These are phyloP conservation scores for Molorchus minor DNA, from an alignment of 2,888 invertebrate species.

Conservation along the genomic window DNA sequence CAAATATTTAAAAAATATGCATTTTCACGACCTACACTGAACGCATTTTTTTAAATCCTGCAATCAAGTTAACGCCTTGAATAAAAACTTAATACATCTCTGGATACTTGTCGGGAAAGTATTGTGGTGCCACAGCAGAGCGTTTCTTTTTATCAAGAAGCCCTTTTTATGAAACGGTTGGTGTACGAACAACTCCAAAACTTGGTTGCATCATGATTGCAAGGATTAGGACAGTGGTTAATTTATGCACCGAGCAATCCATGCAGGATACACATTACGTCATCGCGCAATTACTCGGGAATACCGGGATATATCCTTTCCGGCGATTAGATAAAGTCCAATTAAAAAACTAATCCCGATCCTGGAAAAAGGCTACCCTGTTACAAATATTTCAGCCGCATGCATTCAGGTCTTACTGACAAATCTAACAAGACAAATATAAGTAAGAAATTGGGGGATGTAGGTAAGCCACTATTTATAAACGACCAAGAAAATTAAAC, in stretches of 20 bases:
- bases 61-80: too few relatives aligned
- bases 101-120: too few relatives aligned
- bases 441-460: too few relatives aligned
- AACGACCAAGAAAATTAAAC: not conserved
- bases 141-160: too few relatives aligned
- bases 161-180: too few relatives aligned
- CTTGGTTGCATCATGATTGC: constrained; percentile 9
- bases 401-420: too few relatives aligned
- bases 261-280: constrained; percentile 52
- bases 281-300: constrained; percentile 55
- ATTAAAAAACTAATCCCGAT: constrained; percentile 56
- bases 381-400: not conserved
- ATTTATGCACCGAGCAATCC: constrained; percentile 57
- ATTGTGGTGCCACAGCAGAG: too few relatives aligned
- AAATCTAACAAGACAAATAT: not conserved
- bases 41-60: too few relatives aligned
- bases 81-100: too few relatives aligned
- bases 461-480: not conserved
- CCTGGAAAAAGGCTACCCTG: constrained; percentile 38
- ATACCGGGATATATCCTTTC: constrained; percentile 53
- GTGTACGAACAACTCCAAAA: too few relatives aligned
- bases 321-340: constrained; percentile 55
- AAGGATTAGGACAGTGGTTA: constrained; percentile 58
- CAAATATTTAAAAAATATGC: too few relatives aligned
- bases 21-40: too few relatives aligned